Base-by-base conservation (phyloP, 2,888 invertebrate genomes). In the Sinotaia quadrata region DNA sequence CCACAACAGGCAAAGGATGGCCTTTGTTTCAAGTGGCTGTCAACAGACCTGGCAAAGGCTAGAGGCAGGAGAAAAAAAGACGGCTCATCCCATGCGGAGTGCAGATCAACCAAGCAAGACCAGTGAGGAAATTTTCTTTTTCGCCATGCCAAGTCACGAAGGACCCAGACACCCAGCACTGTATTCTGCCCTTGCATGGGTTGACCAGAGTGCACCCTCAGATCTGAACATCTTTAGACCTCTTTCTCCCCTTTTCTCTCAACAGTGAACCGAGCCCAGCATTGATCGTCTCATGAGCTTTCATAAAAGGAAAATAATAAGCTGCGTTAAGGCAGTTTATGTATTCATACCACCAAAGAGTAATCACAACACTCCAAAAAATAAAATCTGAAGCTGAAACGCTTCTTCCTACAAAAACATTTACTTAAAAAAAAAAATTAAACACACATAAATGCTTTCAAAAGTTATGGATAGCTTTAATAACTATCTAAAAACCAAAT, bases 291-390 rank as follows among this genome's bases (percentile, higher is more conserved):
- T 24, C 54, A 54, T 54, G 54, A 54, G 54, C 54, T 54, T 54
- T 54, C 54, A 54, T 54, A 29, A 29, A 54, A 65, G 54, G 65
- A 65, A 65, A 65, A 65, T 56, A 65, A 65, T 41, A 65, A n/a
- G 41, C 47, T 63, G 51, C 37, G 34, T 63, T 63, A 54, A 63
- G 54, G 63, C 54, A 54, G 54, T 41, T 56, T n/a, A n/a, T n/a
- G n/a, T n/a, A n/a, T n/a, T 65, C 56, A 65, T 37, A 56, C 65
- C 56, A 56, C 65, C 31, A 47, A 54, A 54, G 27, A 54, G 7
- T 54, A 8, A 47, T 24, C n/a, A n/a, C n/a, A n/a, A n/a, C n/a
- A n/a, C n/a, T n/a, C n/a, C n/a, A n/a, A n/a, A n/a, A n/a, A n/a
- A n/a, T n/a, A n/a, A n/a, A n/a, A n/a, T n/a, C n/a, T n/a, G n/a